Conservation (phyloP, 2,888 invertebrate genomes). For the Monochamus alternatus region DNA sequence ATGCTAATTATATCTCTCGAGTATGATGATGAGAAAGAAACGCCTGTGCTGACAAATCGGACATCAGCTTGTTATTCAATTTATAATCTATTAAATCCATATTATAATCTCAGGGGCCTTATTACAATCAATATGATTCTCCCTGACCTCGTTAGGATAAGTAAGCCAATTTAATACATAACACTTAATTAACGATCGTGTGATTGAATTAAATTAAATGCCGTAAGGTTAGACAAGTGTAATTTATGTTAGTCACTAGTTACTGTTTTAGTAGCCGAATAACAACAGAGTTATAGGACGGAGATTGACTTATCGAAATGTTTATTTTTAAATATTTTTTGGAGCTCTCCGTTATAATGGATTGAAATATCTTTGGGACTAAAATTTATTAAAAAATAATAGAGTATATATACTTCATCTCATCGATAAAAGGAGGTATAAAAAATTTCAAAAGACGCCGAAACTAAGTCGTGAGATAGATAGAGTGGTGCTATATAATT, state of each 20-base stretch:
- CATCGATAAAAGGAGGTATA: too few species aligned
- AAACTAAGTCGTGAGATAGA: too few species aligned
- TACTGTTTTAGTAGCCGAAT: background rate
- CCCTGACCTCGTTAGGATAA: background rate
- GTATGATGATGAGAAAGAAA: background rate
- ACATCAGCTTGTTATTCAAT: background rate
- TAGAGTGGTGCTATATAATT: too few species aligned
- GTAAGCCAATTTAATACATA: slow-evolving; percentile 2
- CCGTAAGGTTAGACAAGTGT: slow-evolving; percentile 8
- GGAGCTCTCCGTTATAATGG: too few species aligned
- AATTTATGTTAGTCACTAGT: slow-evolving; percentile 8
- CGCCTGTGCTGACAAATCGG: background rate
- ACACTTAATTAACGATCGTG: slow-evolving; percentile 2
- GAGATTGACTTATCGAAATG: too few species aligned
- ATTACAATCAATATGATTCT: background rate
- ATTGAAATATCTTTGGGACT: too few species aligned
- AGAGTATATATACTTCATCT: too few species aligned
- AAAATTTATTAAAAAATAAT: too few species aligned
- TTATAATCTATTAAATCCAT: background rate
- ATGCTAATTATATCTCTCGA: too few species aligned
- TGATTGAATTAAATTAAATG: slow-evolving; percentile 12
- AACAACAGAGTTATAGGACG: background rate
- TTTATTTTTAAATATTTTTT: too few species aligned
- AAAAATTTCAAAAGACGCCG: too few species aligned
- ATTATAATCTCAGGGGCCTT: background rate